A percentile compares a stretch with the other conserved stretches of the same genome.
These are phyloP conservation scores for Ploceus nigricollis DNA, from an alignment of 2,113 vertebrate genomes.

Conservation along the genomic window DNA sequence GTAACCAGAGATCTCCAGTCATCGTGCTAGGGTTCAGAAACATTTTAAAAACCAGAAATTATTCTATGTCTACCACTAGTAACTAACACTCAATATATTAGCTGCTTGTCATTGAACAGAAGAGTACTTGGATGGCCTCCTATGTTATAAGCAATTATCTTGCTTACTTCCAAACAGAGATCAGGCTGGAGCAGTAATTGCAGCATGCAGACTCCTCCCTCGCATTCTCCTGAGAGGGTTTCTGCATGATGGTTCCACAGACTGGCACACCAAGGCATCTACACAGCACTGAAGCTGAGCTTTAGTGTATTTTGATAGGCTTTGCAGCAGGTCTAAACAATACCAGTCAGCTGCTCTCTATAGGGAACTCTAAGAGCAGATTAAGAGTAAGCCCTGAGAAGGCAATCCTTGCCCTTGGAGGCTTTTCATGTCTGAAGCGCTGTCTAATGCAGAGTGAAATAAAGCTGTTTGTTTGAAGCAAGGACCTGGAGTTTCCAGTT, in stretches of 20 bases:
- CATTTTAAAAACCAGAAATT: not conserved
- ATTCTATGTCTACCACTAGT: not conserved
- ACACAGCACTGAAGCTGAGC: not conserved
- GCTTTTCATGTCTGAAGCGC: not conserved
- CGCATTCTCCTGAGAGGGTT: not conserved
- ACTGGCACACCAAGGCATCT: not conserved
- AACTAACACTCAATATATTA: not conserved
- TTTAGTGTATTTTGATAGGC: not conserved
- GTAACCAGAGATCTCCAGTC: not conserved
- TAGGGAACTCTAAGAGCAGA: not conserved
- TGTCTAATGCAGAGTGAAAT: not conserved
- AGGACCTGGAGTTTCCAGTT: not conserved
- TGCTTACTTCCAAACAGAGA: not conserved
- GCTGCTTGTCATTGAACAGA: not conserved
- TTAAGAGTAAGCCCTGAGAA: not conserved
- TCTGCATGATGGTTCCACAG: fast-evolving
- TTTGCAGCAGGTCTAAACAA: not conserved
- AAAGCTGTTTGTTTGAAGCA: not conserved
- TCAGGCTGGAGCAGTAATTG: not conserved
- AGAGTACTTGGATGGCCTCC: not conserved
- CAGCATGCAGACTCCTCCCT: fast-evolving
- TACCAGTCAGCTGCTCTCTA: not conserved
- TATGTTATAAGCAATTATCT: not conserved
- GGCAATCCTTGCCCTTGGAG: not conserved
- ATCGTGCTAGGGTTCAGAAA: not conserved